These are phyloP conservation scores for Drosophila sproati DNA, from an alignment of 1,140 invertebrate species.

Conservation along the genomic window DNA sequence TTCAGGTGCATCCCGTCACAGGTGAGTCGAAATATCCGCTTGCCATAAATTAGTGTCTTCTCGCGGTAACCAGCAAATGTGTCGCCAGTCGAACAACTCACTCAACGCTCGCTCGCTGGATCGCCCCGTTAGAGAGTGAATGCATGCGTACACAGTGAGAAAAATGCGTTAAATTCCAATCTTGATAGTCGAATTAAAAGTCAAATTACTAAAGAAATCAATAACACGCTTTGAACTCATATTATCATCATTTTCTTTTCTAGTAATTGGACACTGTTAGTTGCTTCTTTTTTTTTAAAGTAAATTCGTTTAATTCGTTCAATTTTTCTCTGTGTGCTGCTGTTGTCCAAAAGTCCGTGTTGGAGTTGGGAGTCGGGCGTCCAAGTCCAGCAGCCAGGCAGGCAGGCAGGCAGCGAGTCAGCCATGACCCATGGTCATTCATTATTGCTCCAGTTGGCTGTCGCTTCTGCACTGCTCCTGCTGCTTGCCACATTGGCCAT, in stretches of 20 bases:
- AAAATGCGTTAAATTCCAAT: not conserved
- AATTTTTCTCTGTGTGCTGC: not conserved
- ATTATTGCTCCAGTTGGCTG: conserved; percentile 72
- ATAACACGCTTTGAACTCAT: too few species aligned
- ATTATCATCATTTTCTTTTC: too few species aligned
- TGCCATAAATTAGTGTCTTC: conserved; percentile 76
- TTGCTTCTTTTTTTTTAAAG: too few species aligned
- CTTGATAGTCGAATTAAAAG: too few species aligned
- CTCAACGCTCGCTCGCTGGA: conserved; percentile 46
- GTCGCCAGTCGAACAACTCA: conserved; percentile 72
- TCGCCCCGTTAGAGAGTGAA: conserved; percentile 14
- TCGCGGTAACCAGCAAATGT: conserved; percentile 28
- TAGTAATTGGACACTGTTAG: too few species aligned
- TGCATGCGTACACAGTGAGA: not conserved
- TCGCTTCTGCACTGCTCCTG: conserved; percentile 46
- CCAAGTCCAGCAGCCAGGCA: conserved; percentile 28
- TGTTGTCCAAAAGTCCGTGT: not conserved
- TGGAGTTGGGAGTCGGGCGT: conserved; percentile 11
- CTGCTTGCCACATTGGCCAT: conserved; percentile 57
- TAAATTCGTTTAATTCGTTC: too few species aligned
- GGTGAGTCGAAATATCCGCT: conserved; percentile 88
- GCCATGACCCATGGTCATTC: conserved; percentile 83
- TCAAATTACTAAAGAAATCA: too few species aligned
- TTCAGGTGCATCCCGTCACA: conserved; percentile 92
- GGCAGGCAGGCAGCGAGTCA: conserved; percentile 56